Percentiles rank a stretch among this genome's conserved stretches.
Evolutionary conservation across 2,113 vertebrate species (phyloP).

Genomic region (Bos javanicus): DNA sequence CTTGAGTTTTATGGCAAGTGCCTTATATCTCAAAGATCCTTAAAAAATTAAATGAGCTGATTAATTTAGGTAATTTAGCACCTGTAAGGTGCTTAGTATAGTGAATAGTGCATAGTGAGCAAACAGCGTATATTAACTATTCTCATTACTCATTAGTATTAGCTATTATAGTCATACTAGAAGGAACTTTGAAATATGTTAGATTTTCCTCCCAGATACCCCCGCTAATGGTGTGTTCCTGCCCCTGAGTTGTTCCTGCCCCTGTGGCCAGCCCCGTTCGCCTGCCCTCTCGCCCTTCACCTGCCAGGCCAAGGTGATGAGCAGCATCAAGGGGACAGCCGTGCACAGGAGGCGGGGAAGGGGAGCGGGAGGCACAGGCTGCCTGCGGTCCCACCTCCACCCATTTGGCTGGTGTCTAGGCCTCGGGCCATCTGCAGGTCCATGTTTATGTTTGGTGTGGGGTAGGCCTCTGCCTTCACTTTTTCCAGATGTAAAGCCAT

Average conservation of each 20-base stretch:
- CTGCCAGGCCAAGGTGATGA: not conserved
- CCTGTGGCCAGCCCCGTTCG: not conserved
- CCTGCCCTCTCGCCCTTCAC: not conserved
- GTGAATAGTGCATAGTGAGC: not conserved
- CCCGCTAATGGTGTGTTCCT: not conserved
- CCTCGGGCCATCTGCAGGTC: not conserved
- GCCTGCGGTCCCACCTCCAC: not conserved
- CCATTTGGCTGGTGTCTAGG: not conserved
- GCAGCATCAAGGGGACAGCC: not conserved
- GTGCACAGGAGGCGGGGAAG: not conserved
- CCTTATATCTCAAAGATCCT: conserved; percentile 1
- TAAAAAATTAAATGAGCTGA: conserved; percentile 1
- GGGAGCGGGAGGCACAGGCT: not conserved
- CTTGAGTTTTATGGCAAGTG: not conserved
- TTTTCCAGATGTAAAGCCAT: not conserved
- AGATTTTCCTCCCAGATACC: not conserved
- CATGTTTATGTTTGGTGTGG: not conserved
- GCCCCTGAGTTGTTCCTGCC: not conserved
- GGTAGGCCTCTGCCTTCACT: not conserved
- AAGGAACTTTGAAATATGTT: not conserved
- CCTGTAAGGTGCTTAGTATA: not conserved
- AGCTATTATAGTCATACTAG: not conserved
- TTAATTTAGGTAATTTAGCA: not conserved
- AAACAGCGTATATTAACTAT: not conserved
- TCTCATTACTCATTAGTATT: not conserved